Evolutionary conservation across 1,140 invertebrate species (phyloP), one percentile per base, ranked within the genome.

Genomic region (Trypoxylus dichotomus): DNA sequence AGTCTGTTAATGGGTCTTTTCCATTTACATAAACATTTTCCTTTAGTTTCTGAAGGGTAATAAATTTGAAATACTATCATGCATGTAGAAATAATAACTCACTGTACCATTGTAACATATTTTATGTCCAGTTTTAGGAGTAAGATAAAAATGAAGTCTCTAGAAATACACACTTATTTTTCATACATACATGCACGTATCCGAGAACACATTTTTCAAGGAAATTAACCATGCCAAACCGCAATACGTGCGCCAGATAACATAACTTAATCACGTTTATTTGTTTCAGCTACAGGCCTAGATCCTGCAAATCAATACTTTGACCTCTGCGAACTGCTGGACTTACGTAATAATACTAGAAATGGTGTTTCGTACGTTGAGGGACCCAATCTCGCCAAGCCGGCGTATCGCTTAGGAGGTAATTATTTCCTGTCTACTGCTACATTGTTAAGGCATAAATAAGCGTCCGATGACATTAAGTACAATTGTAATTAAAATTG

Each of bases 221-320:
- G 13, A 68, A 24, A 68, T 68, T 68, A 68, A 27, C 60, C 13
- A 19, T 13, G 3, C 60, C 19, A 68, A 29, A 68, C 27, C 60
- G 60, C 13, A 19, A 24, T 27, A 24, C 60, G 24, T 68, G 19
- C 27, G 24, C 27, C 60, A 29, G 24, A 68, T 24, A 68, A 37
- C 63, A 74, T 72, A n/a, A 76, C 73, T 75, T 24, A 60, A 54
- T 78, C 58, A 24, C 74, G n/a, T 11, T 76, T 78, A 76, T 81
- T 81, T 82, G 77, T 84, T 84, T 27, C 83, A 84, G 83, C 82
- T 77, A 84, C 82, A 76, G 83, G 83, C 80, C 79, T 83, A 77
- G 80, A 83, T 79, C 83, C 83, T 3, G 24, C 78, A 68, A 78
- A 74, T 74, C 72, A 74, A 74, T 74, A 74, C 72, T 74, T 74